Evolutionary conservation across 2,113 vertebrate genomes (phyloP).

Genomic region (Labeo rohita): DNA sequence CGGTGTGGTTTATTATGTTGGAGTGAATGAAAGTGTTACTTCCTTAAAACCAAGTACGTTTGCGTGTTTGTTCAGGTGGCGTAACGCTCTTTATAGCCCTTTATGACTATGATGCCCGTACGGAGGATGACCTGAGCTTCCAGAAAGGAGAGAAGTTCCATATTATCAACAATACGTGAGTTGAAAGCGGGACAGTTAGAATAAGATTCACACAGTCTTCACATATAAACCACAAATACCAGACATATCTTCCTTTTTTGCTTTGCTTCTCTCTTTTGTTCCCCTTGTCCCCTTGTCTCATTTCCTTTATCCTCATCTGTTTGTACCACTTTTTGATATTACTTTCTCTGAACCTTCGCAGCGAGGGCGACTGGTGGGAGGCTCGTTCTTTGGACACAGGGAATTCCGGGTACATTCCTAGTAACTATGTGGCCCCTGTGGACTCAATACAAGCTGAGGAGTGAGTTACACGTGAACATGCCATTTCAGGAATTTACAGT

Average conservation of each 20-base stretch:
- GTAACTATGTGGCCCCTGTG: constrained; percentile 95
- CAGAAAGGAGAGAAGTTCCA: constrained; percentile 96
- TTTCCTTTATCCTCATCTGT: not conserved
- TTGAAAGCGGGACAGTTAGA: not conserved
- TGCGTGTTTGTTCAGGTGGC: constrained; percentile 72
- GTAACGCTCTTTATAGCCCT: constrained; percentile 90
- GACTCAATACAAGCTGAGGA: constrained; percentile 98
- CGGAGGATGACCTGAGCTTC: constrained; percentile 91
- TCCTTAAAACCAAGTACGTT: not conserved
- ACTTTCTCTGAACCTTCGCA: constrained; percentile 32
- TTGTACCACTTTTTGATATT: not conserved
- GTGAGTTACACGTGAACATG: constrained; percentile 77
- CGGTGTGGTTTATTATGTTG: constrained; percentile 2
- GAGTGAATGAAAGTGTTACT: not conserved
- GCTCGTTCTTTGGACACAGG: constrained; percentile 91
- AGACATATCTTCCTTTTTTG: not conserved
- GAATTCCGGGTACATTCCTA: constrained; percentile 89
- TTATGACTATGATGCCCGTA: constrained; percentile 93
- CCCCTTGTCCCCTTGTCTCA: not conserved
- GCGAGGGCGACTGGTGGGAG: constrained; percentile 98
- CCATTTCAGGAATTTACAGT: not conserved
- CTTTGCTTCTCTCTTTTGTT: not conserved
- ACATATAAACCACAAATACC: not conserved
- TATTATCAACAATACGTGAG: constrained; percentile 94
- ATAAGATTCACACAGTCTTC: not conserved